Conservation (phyloP, 2,888 invertebrate species). For the Yponomeuta cagnagella region DNA sequence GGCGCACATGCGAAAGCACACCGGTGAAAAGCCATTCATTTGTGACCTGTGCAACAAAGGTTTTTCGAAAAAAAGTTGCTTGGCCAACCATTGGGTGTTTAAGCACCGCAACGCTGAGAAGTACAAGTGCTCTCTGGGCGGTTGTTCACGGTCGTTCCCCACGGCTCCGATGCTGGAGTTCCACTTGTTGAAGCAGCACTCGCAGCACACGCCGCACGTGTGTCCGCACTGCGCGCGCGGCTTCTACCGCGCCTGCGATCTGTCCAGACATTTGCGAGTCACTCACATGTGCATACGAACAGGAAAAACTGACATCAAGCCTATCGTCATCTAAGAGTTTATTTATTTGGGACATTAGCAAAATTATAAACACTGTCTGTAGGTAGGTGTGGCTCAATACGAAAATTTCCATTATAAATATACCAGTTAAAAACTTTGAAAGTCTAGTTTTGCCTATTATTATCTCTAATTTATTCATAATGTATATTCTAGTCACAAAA, state of each 20-base stretch:
- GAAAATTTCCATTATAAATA: too few relatives aligned
- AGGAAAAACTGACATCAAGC: not conserved
- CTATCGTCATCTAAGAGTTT: too few relatives aligned
- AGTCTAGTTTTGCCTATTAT: too few relatives aligned
- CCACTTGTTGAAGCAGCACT: constrained; percentile 62
- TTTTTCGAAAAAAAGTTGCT: constrained; percentile 49
- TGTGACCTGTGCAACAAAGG: constrained; percentile 54
- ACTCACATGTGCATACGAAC: constrained; percentile 32
- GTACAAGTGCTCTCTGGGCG: constrained; percentile 58
- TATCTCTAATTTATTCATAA: too few relatives aligned
- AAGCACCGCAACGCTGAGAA: constrained; percentile 61
- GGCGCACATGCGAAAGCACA: constrained; percentile 75
- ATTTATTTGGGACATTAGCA: too few relatives aligned
- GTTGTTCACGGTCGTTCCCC: constrained; percentile 58
- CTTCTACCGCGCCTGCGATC: constrained; percentile 59
- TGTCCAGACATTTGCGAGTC: constrained; percentile 54
- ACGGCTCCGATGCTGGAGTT: constrained; percentile 62
- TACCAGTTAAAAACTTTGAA: too few relatives aligned
- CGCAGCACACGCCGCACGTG: constrained; percentile 58
- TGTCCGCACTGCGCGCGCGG: constrained; percentile 62
- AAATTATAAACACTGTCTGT: too few relatives aligned
- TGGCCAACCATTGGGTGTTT: constrained; percentile 56
- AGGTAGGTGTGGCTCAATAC: too few relatives aligned
- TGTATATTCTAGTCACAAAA: too few relatives aligned
- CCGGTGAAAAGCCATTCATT: constrained; percentile 66